These are phyloP conservation scores for Troides oblongomaculatus DNA, from an alignment of 2,888 invertebrate species.

Conservation along the genomic window DNA sequence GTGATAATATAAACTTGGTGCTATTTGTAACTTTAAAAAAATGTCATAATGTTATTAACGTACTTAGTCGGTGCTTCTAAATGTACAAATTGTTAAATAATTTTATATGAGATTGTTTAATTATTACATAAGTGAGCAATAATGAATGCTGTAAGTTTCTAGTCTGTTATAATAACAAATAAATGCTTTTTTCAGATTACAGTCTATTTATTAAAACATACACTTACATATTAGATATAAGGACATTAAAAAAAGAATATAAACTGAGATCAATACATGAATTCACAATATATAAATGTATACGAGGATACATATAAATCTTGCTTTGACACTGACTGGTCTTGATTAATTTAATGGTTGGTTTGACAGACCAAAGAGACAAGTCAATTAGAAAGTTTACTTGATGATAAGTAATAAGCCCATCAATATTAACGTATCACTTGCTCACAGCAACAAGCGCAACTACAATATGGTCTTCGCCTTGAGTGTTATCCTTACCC, in stretches of 20 bases:
- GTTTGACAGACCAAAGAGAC: too few species aligned
- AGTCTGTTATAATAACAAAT: constrained; percentile 66
- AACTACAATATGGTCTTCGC: too few species aligned
- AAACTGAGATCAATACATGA: constrained; percentile 17
- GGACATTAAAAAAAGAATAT: constrained; percentile 13
- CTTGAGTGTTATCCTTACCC: too few species aligned
- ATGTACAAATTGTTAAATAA: constrained; percentile 62
- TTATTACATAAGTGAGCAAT: constrained; percentile 48
- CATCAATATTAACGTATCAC: too few species aligned
- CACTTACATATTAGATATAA: neutral
- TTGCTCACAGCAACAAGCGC: too few species aligned
- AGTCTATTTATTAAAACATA: constrained; percentile 35
- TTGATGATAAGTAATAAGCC: too few species aligned
- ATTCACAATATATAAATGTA: neutral
- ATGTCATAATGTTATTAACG: constrained; percentile 59
- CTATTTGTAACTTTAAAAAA: constrained; percentile 33
- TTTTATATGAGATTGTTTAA: constrained; percentile 56
- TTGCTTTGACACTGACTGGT: too few species aligned
- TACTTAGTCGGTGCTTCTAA: constrained; percentile 56
- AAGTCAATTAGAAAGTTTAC: too few species aligned
- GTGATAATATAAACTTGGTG: constrained; percentile 33
- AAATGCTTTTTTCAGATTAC: constrained; percentile 60
- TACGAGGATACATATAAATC: too few species aligned
- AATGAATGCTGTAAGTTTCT: constrained; percentile 62
- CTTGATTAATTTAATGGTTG: too few species aligned